These are phyloP conservation scores for Oscheius sp. DNA, from an alignment of 1,140 invertebrate species.

Conservation along the genomic window DNA sequence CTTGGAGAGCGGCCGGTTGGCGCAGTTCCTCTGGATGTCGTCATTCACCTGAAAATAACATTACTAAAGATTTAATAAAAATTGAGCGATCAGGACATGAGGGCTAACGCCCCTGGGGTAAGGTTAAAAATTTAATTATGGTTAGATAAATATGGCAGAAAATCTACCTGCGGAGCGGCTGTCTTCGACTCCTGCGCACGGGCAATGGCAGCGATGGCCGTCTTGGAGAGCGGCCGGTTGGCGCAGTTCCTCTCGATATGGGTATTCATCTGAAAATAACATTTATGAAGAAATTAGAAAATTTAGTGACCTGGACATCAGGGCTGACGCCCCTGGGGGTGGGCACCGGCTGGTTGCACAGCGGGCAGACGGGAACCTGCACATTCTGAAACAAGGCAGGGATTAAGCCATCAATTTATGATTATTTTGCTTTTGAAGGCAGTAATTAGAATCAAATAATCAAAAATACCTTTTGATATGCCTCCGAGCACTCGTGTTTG, in stretches of 20 bases:
- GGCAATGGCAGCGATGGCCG: no score
- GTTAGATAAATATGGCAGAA: no score
- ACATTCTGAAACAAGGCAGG: slow-evolving; percentile 14
- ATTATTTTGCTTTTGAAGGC: no score
- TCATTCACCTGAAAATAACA: no score
- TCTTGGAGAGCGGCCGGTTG: no score
- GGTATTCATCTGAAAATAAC: neutral
- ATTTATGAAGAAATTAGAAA: neutral
- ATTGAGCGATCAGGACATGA: neutral
- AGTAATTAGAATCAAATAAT: neutral
- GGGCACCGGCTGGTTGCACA: neutral
- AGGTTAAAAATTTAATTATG: no score
- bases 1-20: no score
- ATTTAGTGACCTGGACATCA: neutral
- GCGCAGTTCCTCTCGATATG: slow-evolving; percentile 2
- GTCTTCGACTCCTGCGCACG: no score
- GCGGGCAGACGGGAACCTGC: neutral
- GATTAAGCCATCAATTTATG: no score
- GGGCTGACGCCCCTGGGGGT: neutral
- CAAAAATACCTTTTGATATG: neutral
- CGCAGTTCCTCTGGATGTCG: no score
- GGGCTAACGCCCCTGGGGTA: no score
- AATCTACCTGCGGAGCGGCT: no score
- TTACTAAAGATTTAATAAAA: neutral
- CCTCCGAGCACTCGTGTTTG: neutral